Base-by-base conservation (phyloP, 2,888 invertebrate species). In the Ecliptopera silaceata region DNA sequence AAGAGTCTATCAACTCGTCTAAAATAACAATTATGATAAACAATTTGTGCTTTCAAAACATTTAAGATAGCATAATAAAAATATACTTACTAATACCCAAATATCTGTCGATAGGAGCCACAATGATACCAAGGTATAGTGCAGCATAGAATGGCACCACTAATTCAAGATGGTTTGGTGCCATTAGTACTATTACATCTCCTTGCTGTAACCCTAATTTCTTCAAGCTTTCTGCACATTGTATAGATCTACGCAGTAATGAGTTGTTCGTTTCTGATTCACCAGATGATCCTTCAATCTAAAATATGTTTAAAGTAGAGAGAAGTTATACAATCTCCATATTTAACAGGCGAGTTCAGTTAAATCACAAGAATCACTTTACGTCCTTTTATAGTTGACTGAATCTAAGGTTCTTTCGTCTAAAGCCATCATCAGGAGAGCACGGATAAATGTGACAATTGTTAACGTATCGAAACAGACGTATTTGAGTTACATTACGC, bases 181-280 rank as follows among this genome's bases (percentile, higher is more conserved):
- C 87, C 77, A 92, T 91, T 0, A 92, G 58, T 0, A 83, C 68
- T 45, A 92, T 79, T 3, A 92, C 84, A 60, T 92, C 92, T 0
- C 86, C 84, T 1, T 62, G 57, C 45, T 74, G 61, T 1, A 92
- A 51, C 4, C 90, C 91, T 32, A 82, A 56, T 13, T 73, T 78
- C 42, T 56, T 72, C 44, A 92, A 69, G 15, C 74, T 68, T 12
- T 79, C 69, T 0, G 92, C 92, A 45, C 86, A 79, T 51, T 79
- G 68, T 1, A 86, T 71, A 1, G 83, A 75, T 51, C 84, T 74
- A 49, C 68, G 60, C 13, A 89, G 64, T 0, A 84, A 70, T 17
- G 79, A 75, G 1, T 58, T 72, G 59, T 82, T 86, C 0, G 86
- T 88, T 59, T 88, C 84, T 5, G 72, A 71, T 63, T 80, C 70